A percentile compares a stretch with the other conserved stretches of the same genome.
Evolutionary conservation across 2,797 vertebrate species (phyloP).

Genomic region (Tragelaphus oryx): DNA sequence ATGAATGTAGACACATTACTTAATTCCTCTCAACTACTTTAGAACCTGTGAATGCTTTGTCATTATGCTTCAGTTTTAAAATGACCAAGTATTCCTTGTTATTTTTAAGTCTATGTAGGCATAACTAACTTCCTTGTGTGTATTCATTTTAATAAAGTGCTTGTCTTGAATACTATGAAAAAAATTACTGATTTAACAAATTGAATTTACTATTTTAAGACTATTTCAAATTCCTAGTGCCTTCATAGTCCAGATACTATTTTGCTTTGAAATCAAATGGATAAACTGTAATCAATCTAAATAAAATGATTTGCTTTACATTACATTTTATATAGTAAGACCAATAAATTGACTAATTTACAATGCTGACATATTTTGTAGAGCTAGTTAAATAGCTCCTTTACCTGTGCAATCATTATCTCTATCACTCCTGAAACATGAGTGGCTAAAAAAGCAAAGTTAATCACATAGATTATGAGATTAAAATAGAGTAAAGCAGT

Average conservation of each 20-base stretch:
- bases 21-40: background rate
- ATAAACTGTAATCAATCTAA: background rate
- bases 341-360: background rate
- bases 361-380: background rate
- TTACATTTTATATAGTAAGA: constrained; percentile 41
- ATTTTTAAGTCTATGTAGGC: background rate
- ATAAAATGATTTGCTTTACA: constrained; percentile 34
- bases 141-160: background rate
- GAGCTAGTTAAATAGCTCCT: background rate
- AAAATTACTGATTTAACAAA: background rate
- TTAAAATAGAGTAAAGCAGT: constrained; percentile 31
- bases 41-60: background rate
- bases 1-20: background rate
- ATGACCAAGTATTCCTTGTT: background rate
- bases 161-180: background rate
- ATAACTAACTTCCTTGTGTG: background rate
- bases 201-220: background rate
- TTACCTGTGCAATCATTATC: background rate
- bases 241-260: background rate
- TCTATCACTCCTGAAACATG: background rate
- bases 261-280: background rate
- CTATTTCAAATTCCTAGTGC: background rate
- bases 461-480: constrained; percentile 16
- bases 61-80: background rate
- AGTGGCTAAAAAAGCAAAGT: background rate